Base-by-base conservation (phyloP, 2,888 invertebrate genomes). In the Minunthozetes semirufus region DNA sequence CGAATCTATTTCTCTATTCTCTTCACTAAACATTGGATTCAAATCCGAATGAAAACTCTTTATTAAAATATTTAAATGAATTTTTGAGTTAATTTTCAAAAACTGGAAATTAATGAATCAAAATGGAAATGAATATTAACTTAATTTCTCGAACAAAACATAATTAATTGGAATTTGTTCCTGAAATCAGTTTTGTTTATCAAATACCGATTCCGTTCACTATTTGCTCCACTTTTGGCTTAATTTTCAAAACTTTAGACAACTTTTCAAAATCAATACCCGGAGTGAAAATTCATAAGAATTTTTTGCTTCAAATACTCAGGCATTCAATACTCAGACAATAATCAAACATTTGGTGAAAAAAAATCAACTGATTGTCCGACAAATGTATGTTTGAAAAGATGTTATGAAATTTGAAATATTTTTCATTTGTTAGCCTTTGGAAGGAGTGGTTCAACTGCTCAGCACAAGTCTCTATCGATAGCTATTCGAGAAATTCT, bases 51-150 rank as follows among this genome's bases (percentile, higher is more conserved):
- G 4, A 25, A 22, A 15, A 56, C 53, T 53, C 1, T n/a, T 59
- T 22, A 27, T 48, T 17, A n/a, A 15, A n/a, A 48, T 17, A 48
- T n/a, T 17, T 48, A 48, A 48, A 63, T 63, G 61, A 63, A 6
- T 48, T 48, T 48, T 33, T 33, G 33, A 33, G 33, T n/a, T n/a
- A 33, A 33, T 33, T 33, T 8, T 3, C n/a, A n/a, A n/a, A n/a
- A 5, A 33, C 33, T 33, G 33, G 33, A 33, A 33, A 33, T 33
- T 33, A 33, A 33, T 33, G 3, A 33, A 33, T 48, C 8, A 46
- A 46, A 46, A 61, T 61, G 61, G 61, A 63, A 63, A 63, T 63
- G 61, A 63, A 33, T 63, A 33, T 63, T 33, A 59, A 59, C 59
- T 59, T 59, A 53, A 53, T 33, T 33, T 33, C 8, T 33, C 33